Conservation (phyloP, 2,113 vertebrate genomes). For the Anoplopoma fimbria region DNA sequence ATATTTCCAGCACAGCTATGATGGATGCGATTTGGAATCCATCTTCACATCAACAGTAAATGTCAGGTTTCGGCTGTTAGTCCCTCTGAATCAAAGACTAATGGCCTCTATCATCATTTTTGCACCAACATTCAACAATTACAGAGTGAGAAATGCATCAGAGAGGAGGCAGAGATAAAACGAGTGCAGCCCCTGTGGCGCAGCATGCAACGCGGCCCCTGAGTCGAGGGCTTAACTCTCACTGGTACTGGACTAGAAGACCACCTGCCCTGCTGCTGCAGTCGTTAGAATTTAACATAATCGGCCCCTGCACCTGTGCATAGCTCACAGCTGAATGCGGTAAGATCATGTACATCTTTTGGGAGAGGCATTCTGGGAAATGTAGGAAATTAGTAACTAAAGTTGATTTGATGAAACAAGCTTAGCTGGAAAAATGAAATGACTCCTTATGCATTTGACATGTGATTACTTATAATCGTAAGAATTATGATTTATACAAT, state of each 20-base stretch:
- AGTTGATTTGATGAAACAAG: neutral
- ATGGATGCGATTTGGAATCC: slow-evolving; percentile 16
- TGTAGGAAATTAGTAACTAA: slow-evolving; percentile 26
- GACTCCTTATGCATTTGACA: neutral
- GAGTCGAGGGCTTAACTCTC: slow-evolving; percentile 7
- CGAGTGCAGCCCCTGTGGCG: slow-evolving; percentile 5
- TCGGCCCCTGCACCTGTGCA: slow-evolving; percentile 11
- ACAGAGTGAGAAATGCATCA: slow-evolving; percentile 20
- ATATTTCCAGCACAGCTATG: slow-evolving; percentile 25
- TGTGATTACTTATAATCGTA: neutral
- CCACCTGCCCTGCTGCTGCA: slow-evolving; percentile 6
- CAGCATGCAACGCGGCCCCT: slow-evolving; percentile 4
- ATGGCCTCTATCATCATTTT: slow-evolving; percentile 31
- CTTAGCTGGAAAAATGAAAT: no score
- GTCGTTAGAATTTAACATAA: neutral
- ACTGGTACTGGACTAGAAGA: slow-evolving; percentile 11
- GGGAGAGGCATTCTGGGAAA: slow-evolving; percentile 22
- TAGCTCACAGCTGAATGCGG: neutral
- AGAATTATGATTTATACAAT: neutral
- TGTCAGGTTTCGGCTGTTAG: slow-evolving; percentile 45
- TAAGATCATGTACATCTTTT: neutral
- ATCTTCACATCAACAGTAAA: slow-evolving; percentile 35
- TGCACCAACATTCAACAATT: slow-evolving; percentile 26
- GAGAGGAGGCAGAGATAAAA: slow-evolving; percentile 24
- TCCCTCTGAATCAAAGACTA: slow-evolving; percentile 42